Evolutionary conservation across 2,113 vertebrate genomes (phyloP).

Genomic region (Crocuta crocuta): DNA sequence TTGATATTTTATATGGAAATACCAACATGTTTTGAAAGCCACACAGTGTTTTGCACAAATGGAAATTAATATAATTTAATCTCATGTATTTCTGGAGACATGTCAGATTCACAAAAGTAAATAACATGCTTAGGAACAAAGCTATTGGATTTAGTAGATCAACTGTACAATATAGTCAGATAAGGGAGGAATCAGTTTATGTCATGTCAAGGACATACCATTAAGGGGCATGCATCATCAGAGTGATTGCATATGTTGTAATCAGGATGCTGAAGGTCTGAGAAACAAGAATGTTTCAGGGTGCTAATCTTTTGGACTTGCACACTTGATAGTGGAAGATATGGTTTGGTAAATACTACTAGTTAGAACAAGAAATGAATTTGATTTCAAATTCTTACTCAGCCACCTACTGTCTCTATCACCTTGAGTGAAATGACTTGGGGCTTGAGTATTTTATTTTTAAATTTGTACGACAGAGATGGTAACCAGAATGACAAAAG

Average conservation of each 20-base stretch:
- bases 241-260: background rate
- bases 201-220: background rate
- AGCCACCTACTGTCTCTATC: background rate
- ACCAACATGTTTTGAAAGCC: background rate
- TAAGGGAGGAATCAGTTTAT: background rate
- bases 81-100: background rate
- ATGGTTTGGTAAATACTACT: background rate
- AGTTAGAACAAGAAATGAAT: background rate
- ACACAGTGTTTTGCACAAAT: background rate
- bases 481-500: background rate
- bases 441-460: background rate
- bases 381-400: constrained; percentile 28
- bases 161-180: background rate
- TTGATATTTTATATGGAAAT: background rate
- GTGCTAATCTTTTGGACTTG: background rate
- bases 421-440: background rate
- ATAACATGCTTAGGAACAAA: background rate
- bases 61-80: background rate
- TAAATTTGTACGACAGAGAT: background rate
- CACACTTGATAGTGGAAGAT: background rate
- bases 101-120: background rate
- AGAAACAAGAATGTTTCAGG: background rate
- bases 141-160: background rate
- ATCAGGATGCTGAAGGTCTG: background rate
- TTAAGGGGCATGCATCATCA: background rate